Evolutionary conservation across 2,888 invertebrate genomes (phyloP).

Genomic region (Galeruca laticollis): DNA sequence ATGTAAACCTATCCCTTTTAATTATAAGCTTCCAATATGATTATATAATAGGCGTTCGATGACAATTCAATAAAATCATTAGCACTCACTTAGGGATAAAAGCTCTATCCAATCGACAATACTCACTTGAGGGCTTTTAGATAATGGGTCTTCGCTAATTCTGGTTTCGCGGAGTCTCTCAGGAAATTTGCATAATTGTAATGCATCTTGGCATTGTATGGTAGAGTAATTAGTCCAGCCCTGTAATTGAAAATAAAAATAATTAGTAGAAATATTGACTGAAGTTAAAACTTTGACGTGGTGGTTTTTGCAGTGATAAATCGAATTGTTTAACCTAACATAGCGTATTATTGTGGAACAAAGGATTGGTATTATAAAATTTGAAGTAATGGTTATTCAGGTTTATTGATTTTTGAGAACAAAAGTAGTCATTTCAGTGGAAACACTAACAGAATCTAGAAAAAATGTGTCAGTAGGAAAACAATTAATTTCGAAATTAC

Average conservation of each 20-base stretch:
- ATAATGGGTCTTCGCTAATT: constrained; percentile 82
- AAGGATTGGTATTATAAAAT: too few species aligned
- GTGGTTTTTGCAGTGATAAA: too few species aligned
- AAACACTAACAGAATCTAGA: too few species aligned
- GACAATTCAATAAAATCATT: constrained; percentile 15
- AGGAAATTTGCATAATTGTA: constrained; percentile 91
- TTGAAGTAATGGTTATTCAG: too few species aligned
- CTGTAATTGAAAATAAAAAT: constrained; percentile 67
- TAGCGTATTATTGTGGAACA: too few species aligned
- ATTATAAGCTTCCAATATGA: not conserved
- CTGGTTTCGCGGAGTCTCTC: constrained; percentile 80
- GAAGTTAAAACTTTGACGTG: not conserved
- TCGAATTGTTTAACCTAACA: too few species aligned
- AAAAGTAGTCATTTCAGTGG: too few species aligned
- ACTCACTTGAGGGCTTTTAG: constrained; percentile 82
- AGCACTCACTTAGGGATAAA: constrained; percentile 6
- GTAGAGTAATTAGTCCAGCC: constrained; percentile 82
- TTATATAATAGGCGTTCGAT: not conserved
- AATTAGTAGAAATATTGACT: not conserved
- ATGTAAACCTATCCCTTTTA: not conserved
- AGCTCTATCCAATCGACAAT: constrained; percentile 14
- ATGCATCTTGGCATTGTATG: constrained; percentile 91
- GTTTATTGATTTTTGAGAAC: too few species aligned
- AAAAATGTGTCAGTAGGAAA: too few species aligned
- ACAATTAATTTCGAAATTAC: too few species aligned